Conservation (phyloP, 2,113 vertebrate species). For the Tricholaema leucomelas region DNA sequence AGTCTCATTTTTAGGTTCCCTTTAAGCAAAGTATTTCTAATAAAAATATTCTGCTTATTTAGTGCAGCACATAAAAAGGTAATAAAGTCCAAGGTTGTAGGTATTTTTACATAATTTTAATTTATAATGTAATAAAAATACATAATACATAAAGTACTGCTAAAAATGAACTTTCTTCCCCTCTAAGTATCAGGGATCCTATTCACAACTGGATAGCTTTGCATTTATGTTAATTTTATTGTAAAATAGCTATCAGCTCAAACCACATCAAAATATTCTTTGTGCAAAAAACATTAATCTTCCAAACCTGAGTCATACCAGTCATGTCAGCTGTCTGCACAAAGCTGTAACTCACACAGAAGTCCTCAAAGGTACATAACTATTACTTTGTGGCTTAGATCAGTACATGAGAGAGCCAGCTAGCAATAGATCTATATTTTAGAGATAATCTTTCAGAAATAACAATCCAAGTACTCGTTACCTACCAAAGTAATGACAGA, state of each 20-base stretch:
- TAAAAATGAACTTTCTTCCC: slow-evolving; percentile 15
- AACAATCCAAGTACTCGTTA: neutral
- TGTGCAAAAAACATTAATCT: neutral
- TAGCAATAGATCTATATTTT: neutral
- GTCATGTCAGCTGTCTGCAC: neutral
- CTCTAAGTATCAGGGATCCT: neutral
- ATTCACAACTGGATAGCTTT: neutral
- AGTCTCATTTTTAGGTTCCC: slow-evolving; percentile 2
- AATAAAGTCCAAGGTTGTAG: neutral
- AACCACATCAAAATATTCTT: neutral
- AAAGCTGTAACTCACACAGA: neutral
- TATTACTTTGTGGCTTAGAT: neutral
- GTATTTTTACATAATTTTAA: slow-evolving; percentile 37
- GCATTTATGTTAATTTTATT: slow-evolving; percentile 4
- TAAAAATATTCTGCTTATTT: slow-evolving; percentile 45
- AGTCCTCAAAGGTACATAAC: neutral
- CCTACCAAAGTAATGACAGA: neutral
- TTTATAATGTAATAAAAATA: slow-evolving; percentile 46
- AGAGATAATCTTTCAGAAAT: neutral
- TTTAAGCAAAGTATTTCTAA: neutral
- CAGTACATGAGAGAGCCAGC: neutral
- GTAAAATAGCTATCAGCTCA: neutral
- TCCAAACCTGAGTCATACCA: neutral
- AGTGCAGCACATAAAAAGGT: slow-evolving; percentile 15
- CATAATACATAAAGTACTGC: neutral